These are phyloP conservation scores for Eudemis profundana DNA, from an alignment of 2,888 invertebrate species.

Conservation along the genomic window DNA sequence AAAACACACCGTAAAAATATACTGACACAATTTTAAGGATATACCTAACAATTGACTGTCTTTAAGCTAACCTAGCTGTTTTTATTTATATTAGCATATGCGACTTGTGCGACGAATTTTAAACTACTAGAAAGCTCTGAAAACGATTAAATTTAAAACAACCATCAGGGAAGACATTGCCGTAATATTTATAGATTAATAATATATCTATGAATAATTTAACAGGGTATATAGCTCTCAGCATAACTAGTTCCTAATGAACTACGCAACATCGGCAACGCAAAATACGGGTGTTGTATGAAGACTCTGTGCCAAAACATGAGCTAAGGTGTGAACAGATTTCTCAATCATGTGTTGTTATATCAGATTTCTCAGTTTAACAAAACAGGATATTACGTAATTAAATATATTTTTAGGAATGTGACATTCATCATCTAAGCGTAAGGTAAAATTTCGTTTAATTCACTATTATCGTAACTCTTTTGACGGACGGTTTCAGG, in stretches of 20 bases:
- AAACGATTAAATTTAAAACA: slow-evolving; percentile 25
- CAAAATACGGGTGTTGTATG: too few species aligned
- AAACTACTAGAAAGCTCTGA: slow-evolving; percentile 31
- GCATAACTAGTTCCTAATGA: not conserved
- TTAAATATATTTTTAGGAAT: not conserved
- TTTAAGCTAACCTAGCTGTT: too few species aligned
- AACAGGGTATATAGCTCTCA: slow-evolving; percentile 21
- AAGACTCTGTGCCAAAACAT: too few species aligned
- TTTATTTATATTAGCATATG: too few species aligned
- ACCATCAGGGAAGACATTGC: slow-evolving; percentile 37
- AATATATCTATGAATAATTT: slow-evolving; percentile 23
- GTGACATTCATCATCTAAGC: slow-evolving; percentile 1
- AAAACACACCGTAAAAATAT: too few species aligned
- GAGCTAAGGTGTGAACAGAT: too few species aligned
- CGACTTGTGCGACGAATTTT: not conserved
- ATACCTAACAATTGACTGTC: too few species aligned
- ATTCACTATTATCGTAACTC: slow-evolving; percentile 14
- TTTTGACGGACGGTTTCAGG: slow-evolving; percentile 45
- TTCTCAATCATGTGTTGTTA: too few species aligned
- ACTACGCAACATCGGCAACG: too few species aligned
- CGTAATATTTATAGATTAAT: not conserved
- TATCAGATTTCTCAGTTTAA: too few species aligned
- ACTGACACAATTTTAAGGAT: too few species aligned
- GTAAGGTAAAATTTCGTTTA: not conserved
- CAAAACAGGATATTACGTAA: too few species aligned